phyloP scores from a whole-genome alignment of 2,797 vertebrate genomes.

The Fistularia tabacaria region DNA sequence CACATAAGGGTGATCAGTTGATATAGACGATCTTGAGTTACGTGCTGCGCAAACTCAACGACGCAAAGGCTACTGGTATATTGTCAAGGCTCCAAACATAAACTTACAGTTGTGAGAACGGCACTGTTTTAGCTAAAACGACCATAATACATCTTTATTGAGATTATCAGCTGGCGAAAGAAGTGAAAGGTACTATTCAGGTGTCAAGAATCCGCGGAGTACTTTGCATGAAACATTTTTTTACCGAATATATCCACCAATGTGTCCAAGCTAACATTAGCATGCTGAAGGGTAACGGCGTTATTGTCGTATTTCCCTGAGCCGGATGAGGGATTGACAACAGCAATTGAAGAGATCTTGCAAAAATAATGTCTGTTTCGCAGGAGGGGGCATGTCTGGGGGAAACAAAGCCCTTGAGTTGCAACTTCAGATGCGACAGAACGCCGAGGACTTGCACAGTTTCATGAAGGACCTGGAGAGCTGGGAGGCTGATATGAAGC shows the following conservation, averaged over 20 bases:
- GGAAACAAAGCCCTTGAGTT: slow-evolving; percentile 85
- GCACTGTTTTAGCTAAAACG: slow-evolving; percentile 4
- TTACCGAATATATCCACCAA: too few relatives aligned
- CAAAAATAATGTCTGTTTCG: slow-evolving; percentile 35
- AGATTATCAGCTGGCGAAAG: not conserved
- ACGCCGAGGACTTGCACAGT: slow-evolving; percentile 89
- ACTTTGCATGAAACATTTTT: not conserved
- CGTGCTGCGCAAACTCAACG: fast-evolving
- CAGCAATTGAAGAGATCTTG: slow-evolving; percentile 5
- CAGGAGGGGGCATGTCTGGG: slow-evolving; percentile 74
- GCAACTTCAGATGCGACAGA: slow-evolving; percentile 91
- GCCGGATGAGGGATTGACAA: not conserved
- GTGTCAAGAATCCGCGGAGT: not conserved
- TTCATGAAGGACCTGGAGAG: slow-evolving; percentile 88
- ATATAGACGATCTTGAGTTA: slow-evolving; percentile 46
- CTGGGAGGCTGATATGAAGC: slow-evolving; percentile 91
- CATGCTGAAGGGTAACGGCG: not conserved
- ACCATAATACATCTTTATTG: not conserved
- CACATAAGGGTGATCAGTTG: too few relatives aligned
- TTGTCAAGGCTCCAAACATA: slow-evolving; percentile 70
- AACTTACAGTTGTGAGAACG: slow-evolving; percentile 46
- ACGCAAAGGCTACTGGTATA: slow-evolving; percentile 50
- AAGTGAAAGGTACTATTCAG: slow-evolving; percentile 24
- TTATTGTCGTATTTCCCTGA: slow-evolving; percentile 11
- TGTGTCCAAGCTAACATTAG: not conserved